Evolutionary conservation across 2,797 vertebrate species (phyloP).

Genomic region (Hyperoplus immaculatus): DNA sequence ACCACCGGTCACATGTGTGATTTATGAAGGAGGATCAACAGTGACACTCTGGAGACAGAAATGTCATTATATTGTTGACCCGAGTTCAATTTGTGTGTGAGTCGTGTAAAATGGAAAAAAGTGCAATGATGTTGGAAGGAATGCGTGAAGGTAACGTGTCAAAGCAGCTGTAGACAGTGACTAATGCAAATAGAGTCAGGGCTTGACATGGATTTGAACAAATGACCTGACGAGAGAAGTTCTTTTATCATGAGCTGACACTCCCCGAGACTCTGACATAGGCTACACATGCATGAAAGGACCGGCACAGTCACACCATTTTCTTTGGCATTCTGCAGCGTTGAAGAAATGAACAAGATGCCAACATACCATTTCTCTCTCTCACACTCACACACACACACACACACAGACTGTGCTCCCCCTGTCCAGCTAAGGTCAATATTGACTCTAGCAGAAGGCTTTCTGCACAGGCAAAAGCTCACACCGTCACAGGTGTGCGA

Average conservation of each 20-base stretch:
- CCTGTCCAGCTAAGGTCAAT: conserved; percentile 72
- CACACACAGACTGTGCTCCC: conserved; percentile 25
- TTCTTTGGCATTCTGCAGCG: conserved; percentile 49
- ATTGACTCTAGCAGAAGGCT: conserved; percentile 73
- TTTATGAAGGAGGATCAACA: conserved; percentile 45
- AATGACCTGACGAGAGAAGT: neutral
- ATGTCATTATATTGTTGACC: conserved; percentile 28
- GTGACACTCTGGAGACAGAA: conserved; percentile 38
- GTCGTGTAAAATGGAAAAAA: conserved; percentile 24
- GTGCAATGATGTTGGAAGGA: conserved; percentile 13
- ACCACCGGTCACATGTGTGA: conserved; percentile 38
- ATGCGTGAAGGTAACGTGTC: conserved; percentile 22
- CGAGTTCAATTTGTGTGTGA: conserved; percentile 1
- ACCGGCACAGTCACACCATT: conserved; percentile 14
- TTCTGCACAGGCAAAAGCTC: conserved; percentile 57
- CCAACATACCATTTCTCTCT: conserved; percentile 57
- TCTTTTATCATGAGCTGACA: conserved; percentile 9
- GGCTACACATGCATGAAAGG: conserved; percentile 17
- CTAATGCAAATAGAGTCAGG: conserved; percentile 15
- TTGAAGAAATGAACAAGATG: conserved; percentile 44
- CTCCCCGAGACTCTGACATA: conserved; percentile 21
- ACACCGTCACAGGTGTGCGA: conserved; percentile 51
- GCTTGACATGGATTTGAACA: conserved; percentile 38
- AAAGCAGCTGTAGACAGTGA: conserved; percentile 23
- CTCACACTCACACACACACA: conserved; percentile 16